Evolutionary conservation across 2,888 invertebrate genomes (phyloP), one percentile per base, ranked within the genome.

Genomic region (Leucophenga maculata): DNA sequence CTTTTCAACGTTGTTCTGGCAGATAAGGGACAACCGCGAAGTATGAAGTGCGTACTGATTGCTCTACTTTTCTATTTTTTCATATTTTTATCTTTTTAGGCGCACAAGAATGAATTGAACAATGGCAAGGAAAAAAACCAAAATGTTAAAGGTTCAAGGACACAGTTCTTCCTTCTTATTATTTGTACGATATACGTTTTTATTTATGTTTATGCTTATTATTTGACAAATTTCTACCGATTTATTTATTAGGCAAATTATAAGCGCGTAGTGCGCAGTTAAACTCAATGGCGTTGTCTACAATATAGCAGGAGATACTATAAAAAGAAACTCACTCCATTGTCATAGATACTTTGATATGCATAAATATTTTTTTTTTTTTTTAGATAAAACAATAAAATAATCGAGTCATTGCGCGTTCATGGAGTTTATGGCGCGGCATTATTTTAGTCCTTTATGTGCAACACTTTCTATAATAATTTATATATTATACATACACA

Each of bases 81-180:
- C 68, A 4, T 68, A 39, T 50, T 59, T 54, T 8, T 50, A 67
- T 57, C 18, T 71, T 62, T 55, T 50, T 65, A 31, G 50, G 18
- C 50, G 50, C 6, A n/a, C 1, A 1, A n/a, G 13, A 50, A 50
- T 4, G 2, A 50, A 46, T 14, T 14, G 46, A n/a, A 46, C 13
- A 46, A 46, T 4, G 26, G 6, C 13, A 46, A 1, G 46, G 14
- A 46, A 50, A n/a, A 50, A 48, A 48, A 48, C 6, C 13, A 48
- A 8, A 50, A n/a, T 16, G 50, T 50, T 13, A 60, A 16, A 16
- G 78, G 75, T 82, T 80, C 82, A 80, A 82, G 80, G 80, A 78
- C 80, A 79, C 48, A 70, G 67, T 69, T 68, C 72, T 67, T 65
- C 46, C 46, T 52, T 22, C 62, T 72, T 67, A n/a, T 65, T 50